Percentiles rank a stretch among this genome's conserved stretches.
Conservation (phyloP, 92 coral and sea anemone species). For the Siderastrea siderea region DNA sequence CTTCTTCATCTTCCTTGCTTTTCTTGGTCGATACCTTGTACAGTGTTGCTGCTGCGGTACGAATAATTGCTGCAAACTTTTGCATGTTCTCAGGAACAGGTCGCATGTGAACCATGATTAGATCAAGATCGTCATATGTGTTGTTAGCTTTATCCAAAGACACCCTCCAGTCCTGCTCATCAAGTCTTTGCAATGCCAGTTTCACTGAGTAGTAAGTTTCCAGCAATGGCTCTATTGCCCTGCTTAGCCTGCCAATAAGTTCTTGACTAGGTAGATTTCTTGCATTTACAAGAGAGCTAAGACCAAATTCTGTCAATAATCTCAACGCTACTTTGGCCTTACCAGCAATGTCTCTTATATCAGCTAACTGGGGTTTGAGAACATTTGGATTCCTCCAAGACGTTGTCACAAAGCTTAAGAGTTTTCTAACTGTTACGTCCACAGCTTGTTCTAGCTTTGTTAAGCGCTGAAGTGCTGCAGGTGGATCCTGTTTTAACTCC, state of each 20-base stretch:
- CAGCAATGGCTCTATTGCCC: constrained; percentile 89
- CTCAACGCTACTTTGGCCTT: constrained; percentile 96
- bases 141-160: constrained; percentile 73
- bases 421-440: constrained; percentile 84
- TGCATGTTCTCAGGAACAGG: constrained; percentile 90
- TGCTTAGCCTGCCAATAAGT: constrained; percentile 81
- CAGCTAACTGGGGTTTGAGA: constrained; percentile 80
- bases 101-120: constrained; percentile 85
- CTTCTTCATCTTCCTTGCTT: constrained; percentile 5
- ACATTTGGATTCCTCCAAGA: constrained; percentile 91
- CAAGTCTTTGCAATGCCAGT: constrained; percentile 90
- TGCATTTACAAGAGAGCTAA: constrained; percentile 88
- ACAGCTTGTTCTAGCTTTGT: constrained; percentile 96
- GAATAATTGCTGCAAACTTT: constrained; percentile 80
- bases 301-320: constrained; percentile 93
- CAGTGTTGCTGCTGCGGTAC: constrained; percentile 79
- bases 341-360: constrained; percentile 92
- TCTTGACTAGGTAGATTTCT: constrained; percentile 74
- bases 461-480: constrained; percentile 82
- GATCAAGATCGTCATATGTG: constrained; percentile 90
- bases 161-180: constrained; percentile 87
- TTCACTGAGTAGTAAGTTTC: constrained; percentile 95
- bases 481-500: constrained; percentile 78
- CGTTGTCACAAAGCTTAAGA: constrained; percentile 89
- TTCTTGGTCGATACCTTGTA: constrained; percentile 49